Evolutionary conservation across 2,797 vertebrate genomes (phyloP), one percentile per base, ranked within the genome.

Genomic region (Salmo trutta): DNA sequence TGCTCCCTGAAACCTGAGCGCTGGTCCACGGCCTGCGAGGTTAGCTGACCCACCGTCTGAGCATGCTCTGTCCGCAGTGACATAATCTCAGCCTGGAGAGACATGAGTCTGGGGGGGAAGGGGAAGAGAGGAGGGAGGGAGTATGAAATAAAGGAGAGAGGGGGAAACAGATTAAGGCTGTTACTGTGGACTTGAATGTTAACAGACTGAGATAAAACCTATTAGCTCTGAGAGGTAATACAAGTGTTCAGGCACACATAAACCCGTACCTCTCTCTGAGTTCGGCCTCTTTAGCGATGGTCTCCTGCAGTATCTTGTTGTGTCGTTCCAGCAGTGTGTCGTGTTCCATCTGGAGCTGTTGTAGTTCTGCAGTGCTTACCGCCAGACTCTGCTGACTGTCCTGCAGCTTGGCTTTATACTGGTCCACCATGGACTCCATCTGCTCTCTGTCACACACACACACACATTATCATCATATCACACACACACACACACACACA

Each of bases 281-380:
- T 81, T 98, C 97, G 0, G 97, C 97, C 89, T 99, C 98, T 88
- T 98, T 99, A 77, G 89, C 87, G 29, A 99, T 92, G 0, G 93
- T 97, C 89, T 99, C 97, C 88, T 99, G 98, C 54, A 99, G 95
- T 90, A 97, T 97, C 88, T 96, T 96, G 91, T 97, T 99, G 93
- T 99, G 98, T 31, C 97, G 95, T 88, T 99, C 98, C 83, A 98
- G 92, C 64, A 99, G 93, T 16, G 95, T 95, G 88, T 98, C 96
- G 0, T 99, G 97, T 79, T 99, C 96, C 8, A 85, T 87, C 76
- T 99, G 98, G 82, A 99, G 84, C 2, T 95, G 89, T 83, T 97
- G 97, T 65, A 98, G 93, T 80, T 99, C 98, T 2, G 88, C 88
- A 0, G 85, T 70, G 76, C 79, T 95, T 75, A 93, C 91, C 88